phyloP scores from a whole-genome alignment of 2,113 vertebrate species.

The Brachirus orientalis region DNA sequence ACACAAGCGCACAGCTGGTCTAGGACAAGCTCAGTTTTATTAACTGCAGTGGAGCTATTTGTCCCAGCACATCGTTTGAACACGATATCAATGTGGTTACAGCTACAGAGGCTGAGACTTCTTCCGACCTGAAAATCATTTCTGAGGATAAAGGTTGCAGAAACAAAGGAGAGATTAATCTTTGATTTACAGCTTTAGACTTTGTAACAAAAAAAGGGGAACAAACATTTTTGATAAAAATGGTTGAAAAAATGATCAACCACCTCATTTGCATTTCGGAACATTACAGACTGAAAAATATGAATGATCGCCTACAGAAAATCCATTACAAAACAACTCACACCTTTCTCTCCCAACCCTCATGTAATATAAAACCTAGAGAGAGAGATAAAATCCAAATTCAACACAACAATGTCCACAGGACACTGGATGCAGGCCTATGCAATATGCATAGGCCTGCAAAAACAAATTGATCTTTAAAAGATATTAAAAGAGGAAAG shows the following conservation, averaged over 20 bases:
- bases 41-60: neutral
- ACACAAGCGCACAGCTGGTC: neutral
- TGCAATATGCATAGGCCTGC: conserved; percentile 89
- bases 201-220: conserved; percentile 43
- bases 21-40: neutral
- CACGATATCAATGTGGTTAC: conserved; percentile 74
- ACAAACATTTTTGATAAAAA: conserved; percentile 71
- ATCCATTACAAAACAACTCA: conserved; percentile 41
- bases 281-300: conserved; percentile 32
- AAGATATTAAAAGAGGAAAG: conserved; percentile 64
- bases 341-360: conserved; percentile 84
- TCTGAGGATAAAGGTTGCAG: conserved; percentile 76
- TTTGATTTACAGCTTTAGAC: conserved; percentile 54
- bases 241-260: conserved; percentile 57
- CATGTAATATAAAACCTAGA: conserved; percentile 81
- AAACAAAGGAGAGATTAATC: conserved; percentile 72
- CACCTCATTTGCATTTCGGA: conserved; percentile 32
- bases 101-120: conserved; percentile 78
- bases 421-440: conserved; percentile 85
- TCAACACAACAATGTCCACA: conserved; percentile 87
- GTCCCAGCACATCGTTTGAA: conserved; percentile 65
- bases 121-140: conserved; percentile 77
- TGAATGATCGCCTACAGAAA: conserved; percentile 25
- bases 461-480: conserved; percentile 72
- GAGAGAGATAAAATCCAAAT: conserved; percentile 71